A percentile compares a stretch with the other conserved stretches of the same genome.
Conservation (phyloP, 2,113 vertebrate species). For the Coracopsis vasa region DNA sequence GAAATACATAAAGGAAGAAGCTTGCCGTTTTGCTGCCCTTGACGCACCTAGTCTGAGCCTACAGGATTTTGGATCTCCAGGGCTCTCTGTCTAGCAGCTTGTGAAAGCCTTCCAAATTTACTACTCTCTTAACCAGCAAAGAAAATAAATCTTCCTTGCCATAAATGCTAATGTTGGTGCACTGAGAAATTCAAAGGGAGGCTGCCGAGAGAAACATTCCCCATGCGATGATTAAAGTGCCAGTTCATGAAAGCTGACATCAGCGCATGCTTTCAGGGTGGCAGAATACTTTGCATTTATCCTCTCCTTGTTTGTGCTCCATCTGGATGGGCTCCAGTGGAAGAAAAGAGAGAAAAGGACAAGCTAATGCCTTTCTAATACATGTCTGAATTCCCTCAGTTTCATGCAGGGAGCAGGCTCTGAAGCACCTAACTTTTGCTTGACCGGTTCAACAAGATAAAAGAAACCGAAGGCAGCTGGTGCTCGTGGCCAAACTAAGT, state of each 20-base stretch:
- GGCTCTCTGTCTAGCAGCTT: not conserved
- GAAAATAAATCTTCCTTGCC: conserved; percentile 36
- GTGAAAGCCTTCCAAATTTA: not conserved
- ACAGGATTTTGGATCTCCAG: not conserved
- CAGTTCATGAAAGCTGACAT: conserved; percentile 56
- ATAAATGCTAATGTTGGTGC: conserved; percentile 37
- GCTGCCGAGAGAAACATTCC: conserved; percentile 27
- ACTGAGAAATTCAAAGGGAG: conserved; percentile 24
- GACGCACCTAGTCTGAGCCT: not conserved
- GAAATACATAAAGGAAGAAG: not conserved
- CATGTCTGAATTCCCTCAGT: not conserved
- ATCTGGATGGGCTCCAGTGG: conserved; percentile 58
- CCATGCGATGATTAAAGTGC: conserved; percentile 41
- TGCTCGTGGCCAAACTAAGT: not conserved
- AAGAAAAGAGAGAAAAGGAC: not conserved
- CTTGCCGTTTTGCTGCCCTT: not conserved
- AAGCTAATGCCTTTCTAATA: conserved; percentile 51
- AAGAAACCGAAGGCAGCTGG: not conserved
- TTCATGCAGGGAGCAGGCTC: not conserved
- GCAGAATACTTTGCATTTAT: conserved; percentile 48
- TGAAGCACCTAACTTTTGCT: not conserved
- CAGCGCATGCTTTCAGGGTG: conserved; percentile 30
- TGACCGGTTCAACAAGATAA: not conserved
- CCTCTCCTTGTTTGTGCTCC: conserved; percentile 67
- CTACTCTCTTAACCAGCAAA: not conserved